Base-by-base conservation (phyloP, 2,888 invertebrate species). In the Sesia bembeciformis region DNA sequence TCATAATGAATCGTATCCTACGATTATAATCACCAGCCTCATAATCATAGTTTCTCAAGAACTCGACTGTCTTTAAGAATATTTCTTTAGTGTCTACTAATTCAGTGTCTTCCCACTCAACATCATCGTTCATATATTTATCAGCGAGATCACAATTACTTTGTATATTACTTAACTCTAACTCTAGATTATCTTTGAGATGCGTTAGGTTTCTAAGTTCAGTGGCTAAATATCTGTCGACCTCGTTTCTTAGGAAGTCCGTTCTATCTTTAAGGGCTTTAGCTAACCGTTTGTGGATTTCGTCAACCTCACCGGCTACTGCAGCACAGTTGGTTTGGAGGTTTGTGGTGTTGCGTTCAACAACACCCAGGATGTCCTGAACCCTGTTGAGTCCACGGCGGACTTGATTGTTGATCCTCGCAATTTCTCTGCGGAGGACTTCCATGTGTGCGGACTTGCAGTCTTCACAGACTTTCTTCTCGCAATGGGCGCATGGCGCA, bases 361-460 rank as follows among this genome's bases (percentile, higher is more conserved):
- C 95, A 54, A 95, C 81, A 52, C 93, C 90, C 61, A 97, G 85
- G 40, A 96, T 94, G 76, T 98, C 97, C 83, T 97, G 96, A 60
- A 98, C 87, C 63, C 97, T 92, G 81, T 97, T 97, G 56, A 98
- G 87, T 53, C 97, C 96, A 68, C 98, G 92, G 57, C 96, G 92
- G 59, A 97, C 94, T 92, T 97, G 96, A 77, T 95, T 96, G 76
- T 97, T 95, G 57, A 97, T 94, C 73, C 97, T 93, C 58, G 93
- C 91, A 51, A 98, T 96, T 91, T 98, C 98, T 57, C 98, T 92
- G 65, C 97, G 93, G 57, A 98, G 90, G 63, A 98, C 97, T 78
- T 98, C 98, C 94, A 97, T 95, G 81, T 99, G 98, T 7, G 97
- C 97, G 56, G 95, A 94, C 82, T 98, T 98, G 88, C 99, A 99